Conservation (phyloP, 2,888 invertebrate species). For the Epistrophe grossulariae region DNA sequence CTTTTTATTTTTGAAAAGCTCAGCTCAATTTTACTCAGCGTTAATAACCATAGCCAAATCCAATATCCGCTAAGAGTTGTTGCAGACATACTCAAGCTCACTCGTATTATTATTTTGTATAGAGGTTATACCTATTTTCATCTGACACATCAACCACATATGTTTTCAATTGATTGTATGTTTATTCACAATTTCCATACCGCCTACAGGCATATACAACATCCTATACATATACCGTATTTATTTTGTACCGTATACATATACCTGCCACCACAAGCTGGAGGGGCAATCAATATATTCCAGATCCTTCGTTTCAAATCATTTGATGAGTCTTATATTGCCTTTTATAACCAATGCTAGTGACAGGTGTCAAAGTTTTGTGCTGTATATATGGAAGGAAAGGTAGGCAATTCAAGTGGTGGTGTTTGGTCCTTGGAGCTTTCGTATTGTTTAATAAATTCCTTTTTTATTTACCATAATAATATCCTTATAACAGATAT, state of each 20-base stretch:
- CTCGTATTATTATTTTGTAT: neutral
- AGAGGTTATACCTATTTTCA: neutral
- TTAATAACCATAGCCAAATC: slow-evolving; percentile 16
- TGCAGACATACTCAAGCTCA: slow-evolving; percentile 1
- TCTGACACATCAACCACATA: slow-evolving; percentile 36
- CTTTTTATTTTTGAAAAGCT: neutral
- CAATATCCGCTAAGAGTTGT: slow-evolving; percentile 39
- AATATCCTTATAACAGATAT: slow-evolving; percentile 28
- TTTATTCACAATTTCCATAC: slow-evolving; percentile 31
- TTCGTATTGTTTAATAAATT: slow-evolving; percentile 48
- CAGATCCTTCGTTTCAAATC: slow-evolving; percentile 63
- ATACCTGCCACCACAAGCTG: slow-evolving; percentile 13
- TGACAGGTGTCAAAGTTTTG: slow-evolving; percentile 62
- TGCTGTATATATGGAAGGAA: neutral
- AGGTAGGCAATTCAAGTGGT: slow-evolving; percentile 48
- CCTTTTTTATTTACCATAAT: slow-evolving; percentile 36
- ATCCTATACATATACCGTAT: neutral
- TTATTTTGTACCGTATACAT: too few species aligned
- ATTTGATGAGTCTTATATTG: slow-evolving; percentile 48
- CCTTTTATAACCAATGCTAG: slow-evolving; percentile 42
- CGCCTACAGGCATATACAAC: slow-evolving; percentile 4
- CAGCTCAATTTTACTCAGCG: slow-evolving; percentile 13
- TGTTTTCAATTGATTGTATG: slow-evolving; percentile 39
- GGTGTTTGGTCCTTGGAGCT: slow-evolving; percentile 37
- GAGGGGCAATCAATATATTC: slow-evolving; percentile 53